Base-by-base conservation (phyloP, 2,113 vertebrate genomes). In the Vulpes vulpes region DNA sequence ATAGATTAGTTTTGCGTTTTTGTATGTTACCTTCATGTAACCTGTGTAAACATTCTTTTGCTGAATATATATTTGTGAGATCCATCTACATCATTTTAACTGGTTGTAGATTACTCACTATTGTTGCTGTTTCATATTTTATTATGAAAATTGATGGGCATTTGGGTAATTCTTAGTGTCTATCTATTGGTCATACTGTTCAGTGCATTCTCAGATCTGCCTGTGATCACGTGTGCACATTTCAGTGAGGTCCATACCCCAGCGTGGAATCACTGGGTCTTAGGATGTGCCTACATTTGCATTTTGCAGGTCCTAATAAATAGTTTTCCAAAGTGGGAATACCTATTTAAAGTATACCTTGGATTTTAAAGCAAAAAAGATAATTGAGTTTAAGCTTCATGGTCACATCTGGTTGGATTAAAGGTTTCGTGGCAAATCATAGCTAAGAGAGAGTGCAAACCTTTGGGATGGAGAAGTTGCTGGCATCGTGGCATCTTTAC, bases 281-380 rank as follows among this genome's bases (percentile, higher is more conserved):
- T 30, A 27, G 64, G 22, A 53, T 9, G 12, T 73, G 19, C 76
- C n/a, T 30, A 0, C 10, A 7, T 49, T 92, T 1, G 7, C n/a
- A 22, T 53, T n/a, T 62, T 11, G 10, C 23, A 55, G 38, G 15
- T 69, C 32, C 14, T 27, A 35, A 85, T 51, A 59, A 76, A 16
- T 16, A 23, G 43, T 64, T 78, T 84, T 62, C 76, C 55, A 35
- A 53, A 51, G 3, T 38, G 14, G 14, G 53, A 38, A 4, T 38
- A 57, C 62, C 62, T 76, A 23, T 23, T 91, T 82, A 35, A 86
- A 81, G 17, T 92, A 15, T 83, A n/a, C 43, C 11, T 55, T 89
- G 79, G 23, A 81, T 83, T 96, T 94, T 92, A 85, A 96, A 95
- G 27, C 25, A 79, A 86, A 91, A 74, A 43, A 2, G 11, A 11